Percentiles rank a stretch among this genome's conserved stretches.
These are phyloP conservation scores for Drosophila leontia DNA, from an alignment of 1,140 invertebrate species.

Conservation along the genomic window DNA sequence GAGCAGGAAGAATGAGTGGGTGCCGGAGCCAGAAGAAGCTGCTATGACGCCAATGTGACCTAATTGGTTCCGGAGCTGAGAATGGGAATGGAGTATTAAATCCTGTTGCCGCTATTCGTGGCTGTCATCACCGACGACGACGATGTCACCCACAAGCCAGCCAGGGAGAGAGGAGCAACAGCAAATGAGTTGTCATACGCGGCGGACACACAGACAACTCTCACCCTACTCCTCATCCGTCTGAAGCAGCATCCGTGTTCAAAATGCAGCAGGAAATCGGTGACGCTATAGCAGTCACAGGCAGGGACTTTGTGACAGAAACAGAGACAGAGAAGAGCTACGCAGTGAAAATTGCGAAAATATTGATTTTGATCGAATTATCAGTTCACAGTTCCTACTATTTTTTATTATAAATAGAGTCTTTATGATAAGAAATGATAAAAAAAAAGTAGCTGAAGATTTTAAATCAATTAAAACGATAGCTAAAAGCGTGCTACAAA, in stretches of 20 bases:
- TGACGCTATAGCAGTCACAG: slow-evolving; percentile 45
- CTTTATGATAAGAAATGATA: no score
- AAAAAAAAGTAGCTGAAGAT: no score
- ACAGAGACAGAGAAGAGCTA: neutral
- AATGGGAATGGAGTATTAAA: slow-evolving; percentile 29
- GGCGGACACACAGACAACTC: neutral
- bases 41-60: slow-evolving; percentile 64
- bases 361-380: neutral
- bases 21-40: slow-evolving; percentile 22
- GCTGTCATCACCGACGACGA: slow-evolving; percentile 56
- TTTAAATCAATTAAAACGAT: neutral
- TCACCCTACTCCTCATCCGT: neutral
- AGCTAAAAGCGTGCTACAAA: neutral
- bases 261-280: slow-evolving; percentile 37
- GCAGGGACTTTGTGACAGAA: neutral
- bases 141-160: slow-evolving; percentile 68
- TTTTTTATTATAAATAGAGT: neutral
- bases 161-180: slow-evolving; percentile 39
- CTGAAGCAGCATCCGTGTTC: slow-evolving; percentile 1
- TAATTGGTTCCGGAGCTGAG: slow-evolving; percentile 62
- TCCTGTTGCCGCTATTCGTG: slow-evolving; percentile 31
- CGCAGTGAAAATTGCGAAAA: slow-evolving; percentile 2
- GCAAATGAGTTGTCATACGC: slow-evolving; percentile 67
- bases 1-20: slow-evolving; percentile 15
- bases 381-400: neutral